Conservation (phyloP, 2,888 invertebrate species). For the Metopia argyrocephala region DNA sequence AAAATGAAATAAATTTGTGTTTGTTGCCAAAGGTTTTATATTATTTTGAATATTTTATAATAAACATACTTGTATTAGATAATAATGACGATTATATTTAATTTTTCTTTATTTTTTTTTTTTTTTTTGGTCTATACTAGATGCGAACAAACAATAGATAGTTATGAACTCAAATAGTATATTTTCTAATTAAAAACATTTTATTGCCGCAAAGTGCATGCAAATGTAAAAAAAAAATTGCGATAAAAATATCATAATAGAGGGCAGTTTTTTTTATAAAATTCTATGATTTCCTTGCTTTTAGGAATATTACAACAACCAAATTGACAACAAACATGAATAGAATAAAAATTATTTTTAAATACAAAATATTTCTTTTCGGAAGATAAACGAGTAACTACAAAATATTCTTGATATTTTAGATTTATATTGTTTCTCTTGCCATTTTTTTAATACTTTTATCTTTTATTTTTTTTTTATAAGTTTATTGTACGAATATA, state of each 20-base stretch:
- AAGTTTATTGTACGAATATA: too few relatives aligned
- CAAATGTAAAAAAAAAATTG: neutral
- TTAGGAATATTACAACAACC: neutral
- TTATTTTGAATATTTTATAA: slow-evolving; percentile 3
- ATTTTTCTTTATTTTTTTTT: neutral
- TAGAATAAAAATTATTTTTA: neutral
- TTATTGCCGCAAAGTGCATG: neutral
- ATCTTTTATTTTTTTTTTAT: too few relatives aligned
- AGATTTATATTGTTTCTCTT: neutral
- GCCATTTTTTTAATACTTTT: neutral
- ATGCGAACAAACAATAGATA: neutral
- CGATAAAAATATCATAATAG: neutral
- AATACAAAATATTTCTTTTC: neutral
- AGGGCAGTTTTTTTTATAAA: neutral
- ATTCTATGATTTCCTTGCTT: neutral
- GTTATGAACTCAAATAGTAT: neutral
- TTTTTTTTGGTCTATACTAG: neutral
- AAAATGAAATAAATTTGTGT: neutral
- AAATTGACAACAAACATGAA: neutral
- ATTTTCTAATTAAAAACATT: neutral
- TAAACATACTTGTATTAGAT: slow-evolving; percentile 30
- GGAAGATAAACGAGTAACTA: neutral
- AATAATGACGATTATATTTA: slow-evolving; percentile 11
- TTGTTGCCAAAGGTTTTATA: slow-evolving; percentile 25
- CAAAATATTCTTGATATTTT: neutral